Base-by-base conservation (phyloP, 2,797 vertebrate genomes). In the Argyrosomus regius region DNA sequence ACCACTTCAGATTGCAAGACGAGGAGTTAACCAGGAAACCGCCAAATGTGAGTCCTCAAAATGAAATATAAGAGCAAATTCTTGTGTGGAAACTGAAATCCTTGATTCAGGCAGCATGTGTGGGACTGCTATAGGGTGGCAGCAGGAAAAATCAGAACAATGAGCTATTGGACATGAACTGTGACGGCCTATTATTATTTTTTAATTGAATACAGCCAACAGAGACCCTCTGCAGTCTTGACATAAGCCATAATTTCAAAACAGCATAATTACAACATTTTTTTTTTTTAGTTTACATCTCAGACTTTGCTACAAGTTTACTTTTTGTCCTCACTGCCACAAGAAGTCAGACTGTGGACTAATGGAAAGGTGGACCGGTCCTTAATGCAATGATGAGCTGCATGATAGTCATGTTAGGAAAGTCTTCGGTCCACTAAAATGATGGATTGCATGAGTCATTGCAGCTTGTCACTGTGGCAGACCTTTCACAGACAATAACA, bases 201-300 rank as follows among this genome's bases (percentile, higher is more conserved):
- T 20, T 85, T 85, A 85, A 88, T 80, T 86, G 70, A 87, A 87
- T 79, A 85, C 12, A 78, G 59, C 52, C 82, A 80, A 60, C 53
- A 77, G 80, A 86, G 80, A 87, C 61, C 12, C 20, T 69, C 67
- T 26, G 24, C 72, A 24, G 57, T 43, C 48, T 18, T 82, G 76
- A 74, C 72, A 73, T 22, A 22, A 64, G 35, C 65, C 26, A 39
- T 72, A 24, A 78, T 73, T 87, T 76, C 57, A 68, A 62, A 75
- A 78, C 46, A 72, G 73, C 62, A 78, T 66, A 65, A 87, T 80
- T 87, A 61, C 31, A 71, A 41, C 28, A 52, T 43, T 3, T 49
- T 39, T 61, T 61, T 69, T 66, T 69, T 70, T 72, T 82, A 22
- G 31, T 31, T 31, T 31, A 6, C 31, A 31, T 31, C 16, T 43